These are phyloP conservation scores for Apostichopus parvimensis DNA, from an alignment of 35 echinoderm and acorn worm genomes.

Conservation along the genomic window DNA sequence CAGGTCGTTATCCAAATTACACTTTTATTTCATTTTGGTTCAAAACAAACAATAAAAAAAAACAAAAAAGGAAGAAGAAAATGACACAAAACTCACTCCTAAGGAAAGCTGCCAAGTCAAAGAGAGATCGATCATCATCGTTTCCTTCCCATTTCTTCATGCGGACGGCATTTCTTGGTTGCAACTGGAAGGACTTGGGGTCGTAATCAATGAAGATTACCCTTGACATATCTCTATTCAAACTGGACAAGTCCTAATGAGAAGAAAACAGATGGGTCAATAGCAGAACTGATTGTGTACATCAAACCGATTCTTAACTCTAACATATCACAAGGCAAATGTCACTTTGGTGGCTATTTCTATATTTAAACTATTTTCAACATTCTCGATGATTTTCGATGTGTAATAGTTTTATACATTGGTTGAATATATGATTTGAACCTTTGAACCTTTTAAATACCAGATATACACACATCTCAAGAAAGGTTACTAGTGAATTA, in stretches of 20 bases:
- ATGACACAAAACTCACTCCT: constrained; percentile 77
- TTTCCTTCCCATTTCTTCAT: constrained; percentile 96
- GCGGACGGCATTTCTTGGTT: constrained; percentile 81
- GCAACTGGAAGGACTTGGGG: constrained; percentile 76
- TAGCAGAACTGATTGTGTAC: too few relatives aligned
- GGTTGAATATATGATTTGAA: too few relatives aligned
- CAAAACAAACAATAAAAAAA: neutral
- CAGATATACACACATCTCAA: too few relatives aligned
- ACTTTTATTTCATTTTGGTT: neutral
- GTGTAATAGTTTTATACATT: too few relatives aligned
- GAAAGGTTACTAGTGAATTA: too few relatives aligned
- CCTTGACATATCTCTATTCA: constrained; percentile 92
- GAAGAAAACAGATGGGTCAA: neutral
- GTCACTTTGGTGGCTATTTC: neutral
- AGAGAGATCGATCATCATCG: constrained; percentile 81
- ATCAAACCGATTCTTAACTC: too few relatives aligned
- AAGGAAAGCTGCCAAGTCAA: constrained; percentile 88
- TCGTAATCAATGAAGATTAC: constrained; percentile 94
- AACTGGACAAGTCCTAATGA: constrained; percentile 82
- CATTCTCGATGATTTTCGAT: too few relatives aligned
- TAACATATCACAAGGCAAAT: neutral
- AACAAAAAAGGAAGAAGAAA: neutral
- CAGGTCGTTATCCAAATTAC: too few relatives aligned
- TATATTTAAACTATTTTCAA: neutral
- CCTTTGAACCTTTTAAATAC: too few relatives aligned